These are phyloP conservation scores for Zosterops lateralis DNA, from an alignment of 2,113 vertebrate species.

Conservation along the genomic window DNA sequence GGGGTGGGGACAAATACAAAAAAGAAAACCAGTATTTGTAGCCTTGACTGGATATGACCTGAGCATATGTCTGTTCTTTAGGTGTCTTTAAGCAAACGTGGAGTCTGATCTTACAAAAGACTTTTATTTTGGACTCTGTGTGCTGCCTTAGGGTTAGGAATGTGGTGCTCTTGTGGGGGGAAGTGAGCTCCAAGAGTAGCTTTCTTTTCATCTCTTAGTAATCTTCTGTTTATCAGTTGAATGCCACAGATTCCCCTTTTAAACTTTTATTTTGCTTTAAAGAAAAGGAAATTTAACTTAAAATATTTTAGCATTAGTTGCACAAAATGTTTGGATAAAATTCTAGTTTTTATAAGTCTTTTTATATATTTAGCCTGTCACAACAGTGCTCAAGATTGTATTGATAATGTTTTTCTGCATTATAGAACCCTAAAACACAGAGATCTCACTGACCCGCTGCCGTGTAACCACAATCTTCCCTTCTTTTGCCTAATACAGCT, in stretches of 20 bases:
- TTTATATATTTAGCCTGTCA: constrained; percentile 92
- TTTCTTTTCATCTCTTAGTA: constrained; percentile 82
- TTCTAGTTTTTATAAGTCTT: constrained; percentile 98
- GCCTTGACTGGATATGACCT: constrained; percentile 81
- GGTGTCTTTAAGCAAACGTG: constrained; percentile 81
- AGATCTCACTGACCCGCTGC: constrained; percentile 78
- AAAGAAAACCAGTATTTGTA: constrained; percentile 82
- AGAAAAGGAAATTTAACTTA: constrained; percentile 83
- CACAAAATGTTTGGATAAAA: constrained; percentile 89
- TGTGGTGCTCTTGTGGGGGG: constrained; percentile 81
- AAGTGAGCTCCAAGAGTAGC: constrained; percentile 81
- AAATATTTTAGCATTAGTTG: constrained; percentile 88
- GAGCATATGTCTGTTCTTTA: constrained; percentile 81
- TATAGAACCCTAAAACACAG: constrained; percentile 77
- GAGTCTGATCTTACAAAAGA: constrained; percentile 80
- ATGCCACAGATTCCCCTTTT: constrained; percentile 81
- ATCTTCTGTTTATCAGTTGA: constrained; percentile 77
- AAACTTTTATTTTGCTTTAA: constrained; percentile 85
- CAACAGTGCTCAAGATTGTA: constrained; percentile 85
- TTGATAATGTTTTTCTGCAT: constrained; percentile 79
- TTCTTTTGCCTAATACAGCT: constrained; percentile 80
- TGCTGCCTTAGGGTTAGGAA: constrained; percentile 86
- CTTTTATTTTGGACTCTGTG: constrained; percentile 82
- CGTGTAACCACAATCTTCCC: constrained; percentile 75
- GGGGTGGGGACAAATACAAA: constrained; percentile 56